These are phyloP conservation scores for Andrena hattorfiana DNA, from an alignment of 2,888 invertebrate species.

Conservation along the genomic window DNA sequence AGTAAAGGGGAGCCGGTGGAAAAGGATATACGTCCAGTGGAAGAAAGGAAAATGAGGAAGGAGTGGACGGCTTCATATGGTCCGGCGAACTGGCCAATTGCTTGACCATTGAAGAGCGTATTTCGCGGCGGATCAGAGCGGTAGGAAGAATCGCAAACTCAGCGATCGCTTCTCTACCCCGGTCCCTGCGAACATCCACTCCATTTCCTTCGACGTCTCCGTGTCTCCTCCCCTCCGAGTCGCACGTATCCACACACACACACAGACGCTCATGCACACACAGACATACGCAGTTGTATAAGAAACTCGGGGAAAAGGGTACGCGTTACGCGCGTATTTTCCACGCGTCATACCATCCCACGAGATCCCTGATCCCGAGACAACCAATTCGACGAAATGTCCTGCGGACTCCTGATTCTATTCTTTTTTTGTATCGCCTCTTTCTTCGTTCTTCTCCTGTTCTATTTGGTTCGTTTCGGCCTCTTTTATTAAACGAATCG, in stretches of 20 bases:
- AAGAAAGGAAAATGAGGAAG: conserved; percentile 61
- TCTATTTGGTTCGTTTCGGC: conserved; percentile 10
- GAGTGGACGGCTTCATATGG: conserved; percentile 78
- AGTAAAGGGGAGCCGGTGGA: conserved; percentile 12
- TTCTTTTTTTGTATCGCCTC: conserved; percentile 5
- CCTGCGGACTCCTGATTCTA: conserved; percentile 36
- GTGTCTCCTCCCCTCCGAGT: conserved; percentile 20
- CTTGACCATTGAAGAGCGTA: conserved; percentile 80
- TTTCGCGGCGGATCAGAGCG: conserved; percentile 77
- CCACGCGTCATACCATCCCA: conserved; percentile 37
- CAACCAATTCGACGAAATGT: conserved; percentile 43
- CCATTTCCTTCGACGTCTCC: conserved; percentile 59
- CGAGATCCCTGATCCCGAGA: conserved; percentile 35
- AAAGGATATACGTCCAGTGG: conserved; percentile 40
- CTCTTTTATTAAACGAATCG: conserved; percentile 9
- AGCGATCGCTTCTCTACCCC: conserved; percentile 75
- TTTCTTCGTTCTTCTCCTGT: conserved; percentile 1
- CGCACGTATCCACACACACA: conserved; percentile 8
- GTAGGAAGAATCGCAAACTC: conserved; percentile 77
- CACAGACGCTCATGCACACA: background rate
- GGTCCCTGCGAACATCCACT: conserved; percentile 75
- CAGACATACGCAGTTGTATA: background rate
- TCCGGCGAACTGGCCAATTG: conserved; percentile 83
- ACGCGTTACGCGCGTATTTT: conserved; percentile 38
- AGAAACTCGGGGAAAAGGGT: background rate